Evolutionary conservation across 2,113 vertebrate genomes (phyloP), one percentile per base, ranked within the genome.

Genomic region (Macroglossus sobrinus): DNA sequence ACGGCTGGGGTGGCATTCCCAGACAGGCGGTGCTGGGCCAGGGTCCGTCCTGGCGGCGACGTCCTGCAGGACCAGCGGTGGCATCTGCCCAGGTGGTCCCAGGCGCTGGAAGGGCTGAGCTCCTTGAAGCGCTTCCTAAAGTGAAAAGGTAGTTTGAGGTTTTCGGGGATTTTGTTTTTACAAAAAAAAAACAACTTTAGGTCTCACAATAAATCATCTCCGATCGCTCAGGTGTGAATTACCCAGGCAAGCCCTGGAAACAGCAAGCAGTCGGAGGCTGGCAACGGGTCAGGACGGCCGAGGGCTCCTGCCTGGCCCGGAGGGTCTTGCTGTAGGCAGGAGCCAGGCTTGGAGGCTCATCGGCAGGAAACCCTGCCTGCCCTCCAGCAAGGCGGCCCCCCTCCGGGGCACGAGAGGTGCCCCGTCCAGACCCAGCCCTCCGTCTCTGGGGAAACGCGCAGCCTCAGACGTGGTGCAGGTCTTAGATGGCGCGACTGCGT

Each of bases 21-120:
- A 94, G 97, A 76, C 91, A 26, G 3, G n/a, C 33, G 22, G 94
- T 9, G 22, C 90, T 16, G 64, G 97, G 95, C 96, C 97, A 94
- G 97, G 97, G 93, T 63, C 92, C 97, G 97, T 9, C 18, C 0
- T 18, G 84, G 55, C 1, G 79, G 95, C 2, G 96, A 68, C 86
- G 93, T 87, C 96, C 75, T 78, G 8, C 55, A 63, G 93, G 55
- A 50, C 28, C 68, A 2, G 61, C 3, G 47, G 47, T 16, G 53
- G 47, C 88, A 9, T 71, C 63, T 69, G 14, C 45, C 80, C 10
- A 33, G 61, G 53, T n/a, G 61, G 66, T 66, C 74, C 68, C 38
- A 33, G 87, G 72, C 24, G 2, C 84, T 11, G 28, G 63, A 47
- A 33, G 26, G 55, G 28, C 57, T 57, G 55, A 68, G 35, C 35